Percentiles rank a stretch among this genome's conserved stretches.
These are phyloP conservation scores for Columbina picui DNA, from an alignment of 2,113 vertebrate species.

Conservation along the genomic window DNA sequence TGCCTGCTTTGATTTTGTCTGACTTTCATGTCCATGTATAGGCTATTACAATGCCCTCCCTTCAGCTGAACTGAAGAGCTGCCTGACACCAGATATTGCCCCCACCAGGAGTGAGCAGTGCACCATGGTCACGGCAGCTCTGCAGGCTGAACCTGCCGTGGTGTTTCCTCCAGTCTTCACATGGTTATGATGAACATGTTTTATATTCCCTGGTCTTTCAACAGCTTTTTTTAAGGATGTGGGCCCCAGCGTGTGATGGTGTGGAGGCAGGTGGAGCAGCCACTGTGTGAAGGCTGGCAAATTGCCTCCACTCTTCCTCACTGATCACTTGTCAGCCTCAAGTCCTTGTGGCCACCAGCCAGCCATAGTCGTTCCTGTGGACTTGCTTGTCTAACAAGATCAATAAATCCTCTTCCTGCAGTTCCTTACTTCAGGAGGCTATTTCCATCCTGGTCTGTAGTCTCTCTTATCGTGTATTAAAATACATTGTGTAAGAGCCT, in stretches of 20 bases:
- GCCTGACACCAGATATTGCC: fast-evolving
- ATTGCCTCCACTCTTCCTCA: not conserved
- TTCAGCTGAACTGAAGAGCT: not conserved
- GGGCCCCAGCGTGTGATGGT: fast-evolving
- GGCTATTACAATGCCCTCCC: not conserved
- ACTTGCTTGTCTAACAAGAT: not conserved
- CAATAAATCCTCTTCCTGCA: not conserved
- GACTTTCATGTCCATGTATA: not conserved
- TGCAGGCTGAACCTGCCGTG: not conserved
- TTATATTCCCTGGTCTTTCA: not conserved
- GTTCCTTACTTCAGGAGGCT: not conserved
- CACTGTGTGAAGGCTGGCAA: fast-evolving
- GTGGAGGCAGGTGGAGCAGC: not conserved
- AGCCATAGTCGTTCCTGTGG: not conserved
- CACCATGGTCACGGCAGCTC: not conserved
- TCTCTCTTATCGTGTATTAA: not conserved
- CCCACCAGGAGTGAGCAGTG: fast-evolving
- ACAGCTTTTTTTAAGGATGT: not conserved
- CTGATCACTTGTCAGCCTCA: not conserved
- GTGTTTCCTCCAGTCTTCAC: not conserved
- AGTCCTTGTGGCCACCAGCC: not conserved
- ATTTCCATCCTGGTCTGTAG: not conserved
- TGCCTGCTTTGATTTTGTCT: not conserved
- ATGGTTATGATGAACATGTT: not conserved
- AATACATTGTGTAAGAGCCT: fast-evolving